Percentiles rank a stretch among this genome's conserved stretches.
Evolutionary conservation across 2,888 invertebrate genomes (phyloP).

Genomic region (Cerastis leucographa): DNA sequence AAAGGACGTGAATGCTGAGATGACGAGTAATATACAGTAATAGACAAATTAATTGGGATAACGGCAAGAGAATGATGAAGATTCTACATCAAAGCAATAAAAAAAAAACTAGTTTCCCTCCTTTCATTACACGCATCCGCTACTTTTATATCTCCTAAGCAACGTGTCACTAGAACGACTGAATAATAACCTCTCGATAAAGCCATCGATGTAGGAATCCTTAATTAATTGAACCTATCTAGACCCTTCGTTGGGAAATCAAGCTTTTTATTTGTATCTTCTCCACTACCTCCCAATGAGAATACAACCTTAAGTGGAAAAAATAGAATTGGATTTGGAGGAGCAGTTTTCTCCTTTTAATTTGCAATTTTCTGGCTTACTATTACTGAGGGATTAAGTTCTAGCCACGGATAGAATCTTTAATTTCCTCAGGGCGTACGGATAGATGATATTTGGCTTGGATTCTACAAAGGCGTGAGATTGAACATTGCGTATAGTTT

Average conservation of each 20-base stretch:
- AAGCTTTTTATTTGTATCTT: slow-evolving; percentile 83
- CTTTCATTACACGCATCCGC: background rate
- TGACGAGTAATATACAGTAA: background rate
- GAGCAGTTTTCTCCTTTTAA: slow-evolving; percentile 75
- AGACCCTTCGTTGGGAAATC: slow-evolving; percentile 80
- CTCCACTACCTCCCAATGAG: slow-evolving; percentile 48
- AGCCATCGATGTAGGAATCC: slow-evolving; percentile 78
- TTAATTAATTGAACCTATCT: slow-evolving; percentile 87
- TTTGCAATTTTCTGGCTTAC: slow-evolving; percentile 89
- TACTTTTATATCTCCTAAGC: slow-evolving; percentile 13
- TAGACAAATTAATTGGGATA: background rate
- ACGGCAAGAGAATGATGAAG: background rate
- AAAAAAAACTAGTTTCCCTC: background rate
- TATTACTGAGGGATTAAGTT: slow-evolving; percentile 87
- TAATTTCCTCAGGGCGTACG: slow-evolving; percentile 88
- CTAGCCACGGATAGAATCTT: slow-evolving; percentile 88
- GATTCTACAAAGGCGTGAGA: slow-evolving; percentile 69
- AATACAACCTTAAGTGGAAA: slow-evolving; percentile 56
- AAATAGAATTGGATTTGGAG: slow-evolving; percentile 62
- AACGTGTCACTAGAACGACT: slow-evolving; percentile 40
- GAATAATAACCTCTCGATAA: slow-evolving; percentile 74
- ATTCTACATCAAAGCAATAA: slow-evolving; percentile 16
- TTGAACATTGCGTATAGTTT: slow-evolving; percentile 67
- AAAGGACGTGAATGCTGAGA: background rate
- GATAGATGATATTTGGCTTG: slow-evolving; percentile 80